These are phyloP conservation scores for Hecatera dysodea DNA, from an alignment of 2,888 invertebrate species.

Conservation along the genomic window DNA sequence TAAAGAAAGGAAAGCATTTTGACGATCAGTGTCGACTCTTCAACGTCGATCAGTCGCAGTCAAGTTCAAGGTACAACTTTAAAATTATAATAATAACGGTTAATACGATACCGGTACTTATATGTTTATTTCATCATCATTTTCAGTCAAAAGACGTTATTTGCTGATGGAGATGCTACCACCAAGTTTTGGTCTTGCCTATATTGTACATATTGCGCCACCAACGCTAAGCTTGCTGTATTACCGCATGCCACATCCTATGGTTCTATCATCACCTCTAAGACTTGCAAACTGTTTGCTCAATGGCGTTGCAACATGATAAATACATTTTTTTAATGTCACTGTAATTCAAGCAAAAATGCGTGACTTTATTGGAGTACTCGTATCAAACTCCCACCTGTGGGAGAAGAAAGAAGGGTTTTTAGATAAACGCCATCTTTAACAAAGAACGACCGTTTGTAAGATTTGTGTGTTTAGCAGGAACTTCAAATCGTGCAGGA, in stretches of 20 bases:
- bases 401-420: conserved; percentile 34
- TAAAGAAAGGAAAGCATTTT: neutral
- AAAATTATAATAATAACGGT: too few relatives aligned
- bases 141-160: too few relatives aligned
- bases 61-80: neutral
- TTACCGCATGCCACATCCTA: neutral
- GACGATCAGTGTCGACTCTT: neutral
- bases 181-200: too few relatives aligned
- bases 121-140: too few relatives aligned
- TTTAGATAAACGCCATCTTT: conserved; percentile 46
- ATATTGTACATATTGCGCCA: neutral
- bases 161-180: too few relatives aligned
- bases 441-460: conserved; percentile 61
- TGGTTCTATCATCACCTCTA: conserved; percentile 6
- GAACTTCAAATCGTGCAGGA: conserved; percentile 40
- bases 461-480: conserved; percentile 10
- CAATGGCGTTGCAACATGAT: conserved; percentile 20
- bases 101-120: too few relatives aligned
- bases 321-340: conserved; percentile 44
- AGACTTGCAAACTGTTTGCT: conserved; percentile 28
- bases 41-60: neutral
- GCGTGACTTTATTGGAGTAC: conserved; percentile 35
- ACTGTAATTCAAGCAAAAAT: conserved; percentile 10
- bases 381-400: conserved; percentile 32
- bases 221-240: neutral